phyloP scores from a whole-genome alignment of 2,888 invertebrate species.

The Leucophenga maculata region DNA sequence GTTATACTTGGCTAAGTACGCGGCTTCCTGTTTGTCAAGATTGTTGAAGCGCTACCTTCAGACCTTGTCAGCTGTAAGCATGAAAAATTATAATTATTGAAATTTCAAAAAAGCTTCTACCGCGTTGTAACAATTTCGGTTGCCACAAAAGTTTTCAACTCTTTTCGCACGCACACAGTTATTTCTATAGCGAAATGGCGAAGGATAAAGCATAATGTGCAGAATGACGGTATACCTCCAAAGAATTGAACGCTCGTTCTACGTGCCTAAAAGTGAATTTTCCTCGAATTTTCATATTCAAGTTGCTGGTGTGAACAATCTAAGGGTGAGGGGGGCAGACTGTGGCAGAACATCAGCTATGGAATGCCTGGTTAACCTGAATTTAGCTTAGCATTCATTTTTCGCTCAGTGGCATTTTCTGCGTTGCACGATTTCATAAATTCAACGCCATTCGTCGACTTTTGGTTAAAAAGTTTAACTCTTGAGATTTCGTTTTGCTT shows the following conservation, averaged over 20 bases:
- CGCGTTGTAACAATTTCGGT: neutral
- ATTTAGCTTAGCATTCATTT: too few species aligned
- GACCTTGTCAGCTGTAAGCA: neutral
- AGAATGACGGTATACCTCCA: neutral
- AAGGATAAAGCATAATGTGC: neutral
- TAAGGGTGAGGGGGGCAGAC: too few species aligned
- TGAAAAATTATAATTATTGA: conserved; percentile 24
- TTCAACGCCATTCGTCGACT: too few species aligned
- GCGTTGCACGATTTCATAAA: too few species aligned
- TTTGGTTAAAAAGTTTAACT: neutral
- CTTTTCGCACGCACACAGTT: neutral
- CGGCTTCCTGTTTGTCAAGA: too few species aligned
- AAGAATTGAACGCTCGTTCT: neutral
- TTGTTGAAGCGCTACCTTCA: too few species aligned
- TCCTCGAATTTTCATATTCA: conserved; percentile 8
- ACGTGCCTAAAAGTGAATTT: neutral
- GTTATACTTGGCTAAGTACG: neutral
- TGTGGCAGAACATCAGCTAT: too few species aligned
- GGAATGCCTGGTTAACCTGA: conserved; percentile 2
- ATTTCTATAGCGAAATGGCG: neutral
- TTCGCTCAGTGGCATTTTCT: too few species aligned
- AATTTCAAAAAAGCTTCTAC: conserved; percentile 10
- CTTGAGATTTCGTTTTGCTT: neutral
- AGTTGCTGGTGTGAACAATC: too few species aligned
- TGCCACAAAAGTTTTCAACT: conserved; percentile 22